Conservation (phyloP, 2,113 vertebrate genomes). For the Tautogolabrus adspersus region DNA sequence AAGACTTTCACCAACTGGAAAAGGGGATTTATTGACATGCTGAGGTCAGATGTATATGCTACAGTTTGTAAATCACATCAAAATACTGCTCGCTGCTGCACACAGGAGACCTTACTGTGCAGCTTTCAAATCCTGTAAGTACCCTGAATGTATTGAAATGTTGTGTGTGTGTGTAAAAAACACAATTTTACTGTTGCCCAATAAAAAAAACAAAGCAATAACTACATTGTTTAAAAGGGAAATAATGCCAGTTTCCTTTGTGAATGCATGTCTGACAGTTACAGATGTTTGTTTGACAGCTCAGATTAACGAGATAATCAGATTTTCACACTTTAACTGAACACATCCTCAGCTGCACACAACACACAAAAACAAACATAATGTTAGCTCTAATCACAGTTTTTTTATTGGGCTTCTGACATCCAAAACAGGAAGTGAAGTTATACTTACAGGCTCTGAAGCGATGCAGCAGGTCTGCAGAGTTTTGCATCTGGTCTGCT, state of each 20-base stretch:
- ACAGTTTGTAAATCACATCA: slow-evolving; percentile 72
- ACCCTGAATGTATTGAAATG: slow-evolving; percentile 55
- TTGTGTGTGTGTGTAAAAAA: slow-evolving; percentile 12
- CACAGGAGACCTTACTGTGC: slow-evolving; percentile 57
- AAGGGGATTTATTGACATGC: slow-evolving; percentile 71
- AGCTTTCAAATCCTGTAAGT: slow-evolving; percentile 54
- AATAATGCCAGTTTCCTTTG: background rate
- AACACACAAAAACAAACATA: background rate
- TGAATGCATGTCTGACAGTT: slow-evolving; percentile 2
- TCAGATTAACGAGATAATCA: background rate
- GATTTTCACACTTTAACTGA: too few relatives aligned
- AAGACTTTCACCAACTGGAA: slow-evolving; percentile 71
- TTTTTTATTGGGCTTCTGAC: slow-evolving; percentile 20
- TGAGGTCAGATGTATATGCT: slow-evolving; percentile 68
- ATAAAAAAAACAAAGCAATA: background rate
- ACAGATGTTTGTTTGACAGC: background rate
- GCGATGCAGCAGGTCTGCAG: slow-evolving; percentile 48
- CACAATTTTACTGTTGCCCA: background rate
- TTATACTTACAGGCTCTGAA: slow-evolving; percentile 23
- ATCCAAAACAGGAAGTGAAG: background rate
- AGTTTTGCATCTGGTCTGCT: slow-evolving; percentile 54
- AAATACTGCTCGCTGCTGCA: slow-evolving; percentile 54
- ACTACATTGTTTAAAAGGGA: background rate
- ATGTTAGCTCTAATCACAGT: background rate
- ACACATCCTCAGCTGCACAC: background rate